These are phyloP conservation scores for Hirtodrosophila confusa DNA, from an alignment of 2,888 invertebrate species.

Conservation along the genomic window DNA sequence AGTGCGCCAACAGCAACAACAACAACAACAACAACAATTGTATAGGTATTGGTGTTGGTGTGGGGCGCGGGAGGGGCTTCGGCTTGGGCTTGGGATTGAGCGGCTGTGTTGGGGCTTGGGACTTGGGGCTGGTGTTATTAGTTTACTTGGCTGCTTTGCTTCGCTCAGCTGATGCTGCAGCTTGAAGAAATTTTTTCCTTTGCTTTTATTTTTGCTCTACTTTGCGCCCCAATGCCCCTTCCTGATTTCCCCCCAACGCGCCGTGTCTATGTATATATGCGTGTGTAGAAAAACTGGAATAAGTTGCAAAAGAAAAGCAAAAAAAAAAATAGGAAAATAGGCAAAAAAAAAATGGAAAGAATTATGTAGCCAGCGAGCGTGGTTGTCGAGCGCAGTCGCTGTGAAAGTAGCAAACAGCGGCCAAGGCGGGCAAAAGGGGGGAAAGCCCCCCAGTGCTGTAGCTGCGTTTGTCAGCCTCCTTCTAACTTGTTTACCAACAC, in stretches of 20 bases:
- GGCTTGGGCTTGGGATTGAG: too few relatives aligned
- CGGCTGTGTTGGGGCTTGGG: too few relatives aligned
- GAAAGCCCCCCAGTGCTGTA: background rate
- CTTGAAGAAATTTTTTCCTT: constrained; percentile 51
- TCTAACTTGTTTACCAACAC: constrained; percentile 76
- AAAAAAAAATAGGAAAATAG: background rate
- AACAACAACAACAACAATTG: constrained; percentile 23
- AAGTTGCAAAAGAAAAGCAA: constrained; percentile 61
- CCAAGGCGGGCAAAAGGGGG: constrained; percentile 47
- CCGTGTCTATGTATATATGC: background rate
- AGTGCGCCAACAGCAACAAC: constrained; percentile 39
- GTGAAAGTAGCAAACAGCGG: constrained; percentile 72
- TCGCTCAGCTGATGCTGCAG: constrained; percentile 58
- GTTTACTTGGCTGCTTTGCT: constrained; percentile 34
- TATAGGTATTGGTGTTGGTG: constrained; percentile 4
- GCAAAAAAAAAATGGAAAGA: constrained; percentile 63
- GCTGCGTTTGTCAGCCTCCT: constrained; percentile 36
- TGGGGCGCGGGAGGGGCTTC: background rate
- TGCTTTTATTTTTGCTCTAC: constrained; percentile 32
- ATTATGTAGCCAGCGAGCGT: constrained; percentile 54
- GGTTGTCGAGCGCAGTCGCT: constrained; percentile 73
- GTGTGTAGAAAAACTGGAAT: constrained; percentile 56
- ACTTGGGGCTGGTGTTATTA: constrained; percentile 11
- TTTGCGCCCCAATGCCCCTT: constrained; percentile 17
- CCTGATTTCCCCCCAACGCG: background rate